Percentiles rank a stretch among this genome's conserved stretches.
Conservation (phyloP, 2,888 invertebrate species). For the Biston stratarius region DNA sequence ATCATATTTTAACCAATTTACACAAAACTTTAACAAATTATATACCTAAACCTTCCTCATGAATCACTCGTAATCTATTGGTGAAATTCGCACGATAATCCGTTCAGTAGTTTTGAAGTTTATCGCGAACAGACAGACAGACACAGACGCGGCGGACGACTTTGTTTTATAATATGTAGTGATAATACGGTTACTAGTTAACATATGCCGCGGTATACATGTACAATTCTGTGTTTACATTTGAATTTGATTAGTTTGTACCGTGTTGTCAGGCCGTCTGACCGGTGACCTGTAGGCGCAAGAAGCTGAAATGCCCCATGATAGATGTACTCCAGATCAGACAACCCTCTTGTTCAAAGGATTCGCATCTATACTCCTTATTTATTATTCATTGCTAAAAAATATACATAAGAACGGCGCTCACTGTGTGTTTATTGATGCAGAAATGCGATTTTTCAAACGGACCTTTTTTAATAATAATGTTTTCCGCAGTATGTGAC, state of each 20-base stretch:
- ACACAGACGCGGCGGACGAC: too few species aligned
- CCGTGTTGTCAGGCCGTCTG: conserved; percentile 1
- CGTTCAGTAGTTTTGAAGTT: too few species aligned
- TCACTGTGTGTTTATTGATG: background rate
- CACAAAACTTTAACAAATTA: too few species aligned
- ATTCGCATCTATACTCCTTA: conserved; percentile 7
- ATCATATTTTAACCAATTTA: too few species aligned
- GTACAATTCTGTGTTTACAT: background rate
- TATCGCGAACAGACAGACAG: too few species aligned
- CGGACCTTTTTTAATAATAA: background rate
- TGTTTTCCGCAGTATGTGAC: background rate
- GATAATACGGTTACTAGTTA: background rate
- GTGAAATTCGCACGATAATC: too few species aligned
- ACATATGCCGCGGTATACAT: background rate
- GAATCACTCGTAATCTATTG: too few species aligned
- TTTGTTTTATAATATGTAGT: too few species aligned
- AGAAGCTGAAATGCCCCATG: conserved; percentile 6
- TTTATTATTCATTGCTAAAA: conserved; percentile 21
- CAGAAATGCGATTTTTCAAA: background rate
- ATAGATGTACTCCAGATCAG: conserved; percentile 6
- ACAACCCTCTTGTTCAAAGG: conserved; percentile 7
- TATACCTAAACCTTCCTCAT: too few species aligned
- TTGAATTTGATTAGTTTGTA: conserved; percentile 14
- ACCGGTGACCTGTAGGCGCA: conserved; percentile 11
- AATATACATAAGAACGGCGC: background rate